phyloP scores from a whole-genome alignment of 1,140 invertebrate species.

The Rhynchophorus ferrugineus region DNA sequence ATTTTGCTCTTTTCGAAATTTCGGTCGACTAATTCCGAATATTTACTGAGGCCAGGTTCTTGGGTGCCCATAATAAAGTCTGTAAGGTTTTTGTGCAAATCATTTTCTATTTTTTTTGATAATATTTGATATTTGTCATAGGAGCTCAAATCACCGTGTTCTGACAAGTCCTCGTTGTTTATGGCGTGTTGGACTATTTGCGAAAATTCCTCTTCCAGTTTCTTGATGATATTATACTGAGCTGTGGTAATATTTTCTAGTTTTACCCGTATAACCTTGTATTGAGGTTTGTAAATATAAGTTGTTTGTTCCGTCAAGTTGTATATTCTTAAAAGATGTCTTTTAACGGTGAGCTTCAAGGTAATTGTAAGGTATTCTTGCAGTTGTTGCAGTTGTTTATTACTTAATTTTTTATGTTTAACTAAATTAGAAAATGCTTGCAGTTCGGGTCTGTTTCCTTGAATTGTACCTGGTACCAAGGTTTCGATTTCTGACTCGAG shows the following conservation, averaged over 20 bases:
- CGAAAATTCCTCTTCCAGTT: constrained; percentile 9
- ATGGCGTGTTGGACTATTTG: not conserved
- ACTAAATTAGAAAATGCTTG: not conserved
- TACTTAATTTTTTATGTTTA: not conserved
- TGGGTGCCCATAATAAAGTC: not conserved
- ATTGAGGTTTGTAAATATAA: not conserved
- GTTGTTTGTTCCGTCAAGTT: not conserved
- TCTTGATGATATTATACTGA: constrained; percentile 3
- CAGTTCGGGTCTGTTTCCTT: not conserved
- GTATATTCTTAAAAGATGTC: not conserved
- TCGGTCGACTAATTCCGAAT: constrained; percentile 1
- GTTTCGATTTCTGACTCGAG: not conserved
- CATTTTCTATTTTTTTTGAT: not conserved
- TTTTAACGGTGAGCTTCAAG: not conserved
- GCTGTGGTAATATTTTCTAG: constrained; percentile 10
- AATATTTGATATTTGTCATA: constrained; percentile 1
- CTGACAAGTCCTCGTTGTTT: not conserved
- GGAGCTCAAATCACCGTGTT: not conserved
- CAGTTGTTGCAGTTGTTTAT: not conserved
- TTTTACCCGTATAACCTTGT: not conserved
- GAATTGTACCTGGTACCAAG: not conserved
- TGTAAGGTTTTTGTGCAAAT: constrained; percentile 9
- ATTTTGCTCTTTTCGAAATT: constrained; percentile 10
- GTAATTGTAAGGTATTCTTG: not conserved
- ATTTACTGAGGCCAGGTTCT: constrained; percentile 8